A percentile compares a stretch with the other conserved stretches of the same genome.
Conservation (phyloP, 2,888 invertebrate species). For the Carcina quercana region DNA sequence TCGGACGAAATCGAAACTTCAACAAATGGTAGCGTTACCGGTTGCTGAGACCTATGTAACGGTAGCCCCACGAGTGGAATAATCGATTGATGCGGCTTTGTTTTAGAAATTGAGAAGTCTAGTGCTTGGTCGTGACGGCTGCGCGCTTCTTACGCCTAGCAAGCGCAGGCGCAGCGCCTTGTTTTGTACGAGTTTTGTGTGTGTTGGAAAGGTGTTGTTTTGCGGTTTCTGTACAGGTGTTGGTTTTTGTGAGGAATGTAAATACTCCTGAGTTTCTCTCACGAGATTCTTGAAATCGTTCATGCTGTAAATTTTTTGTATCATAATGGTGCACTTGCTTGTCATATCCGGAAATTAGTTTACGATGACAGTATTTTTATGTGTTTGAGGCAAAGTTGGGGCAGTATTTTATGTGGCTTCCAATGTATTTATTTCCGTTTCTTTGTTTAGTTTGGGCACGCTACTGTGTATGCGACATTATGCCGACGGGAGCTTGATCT, state of each 20-base stretch:
- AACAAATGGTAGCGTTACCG: constrained; percentile 29
- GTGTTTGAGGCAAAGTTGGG: too few species aligned
- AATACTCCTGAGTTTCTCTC: constrained; percentile 2
- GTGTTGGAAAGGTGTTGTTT: constrained; percentile 35
- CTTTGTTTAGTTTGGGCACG: too few species aligned
- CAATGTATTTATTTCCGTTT: too few species aligned
- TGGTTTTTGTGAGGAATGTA: constrained; percentile 17
- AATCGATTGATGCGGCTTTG: constrained; percentile 61
- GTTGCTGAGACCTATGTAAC: constrained; percentile 42
- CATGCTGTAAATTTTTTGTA: too few species aligned
- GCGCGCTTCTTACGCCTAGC: constrained; percentile 53
- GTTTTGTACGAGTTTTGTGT: constrained; percentile 30
- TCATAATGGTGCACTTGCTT: too few species aligned
- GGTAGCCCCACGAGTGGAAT: constrained; percentile 59
- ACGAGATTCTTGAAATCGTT: too few species aligned
- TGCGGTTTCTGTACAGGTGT: constrained; percentile 16
- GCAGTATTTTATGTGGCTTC: too few species aligned
- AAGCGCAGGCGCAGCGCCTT: constrained; percentile 8
- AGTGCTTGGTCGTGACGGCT: constrained; percentile 43
- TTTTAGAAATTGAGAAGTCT: constrained; percentile 67
- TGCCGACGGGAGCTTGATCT: too few species aligned
- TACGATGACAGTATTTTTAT: too few species aligned
- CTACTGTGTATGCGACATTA: too few species aligned
- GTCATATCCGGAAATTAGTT: too few species aligned
- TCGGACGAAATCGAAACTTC: neutral